Percentiles rank a stretch among this genome's conserved stretches.
Evolutionary conservation across 1,140 invertebrate species (phyloP).

Genomic region (Drosophila erecta): DNA sequence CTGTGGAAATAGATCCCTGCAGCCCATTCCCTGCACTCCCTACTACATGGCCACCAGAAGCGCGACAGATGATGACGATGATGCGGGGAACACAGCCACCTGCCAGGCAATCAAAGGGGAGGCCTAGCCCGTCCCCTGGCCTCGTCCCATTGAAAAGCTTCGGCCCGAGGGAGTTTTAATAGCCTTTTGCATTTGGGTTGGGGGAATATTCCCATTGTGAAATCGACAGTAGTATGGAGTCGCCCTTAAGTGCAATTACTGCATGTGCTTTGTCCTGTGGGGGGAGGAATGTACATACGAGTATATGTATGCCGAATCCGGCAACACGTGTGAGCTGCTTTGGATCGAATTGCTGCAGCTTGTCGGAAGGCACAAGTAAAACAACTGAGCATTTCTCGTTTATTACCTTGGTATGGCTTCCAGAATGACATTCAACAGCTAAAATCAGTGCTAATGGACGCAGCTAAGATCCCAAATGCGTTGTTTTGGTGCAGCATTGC

Average conservation of each 20-base stretch:
- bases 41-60: conserved; percentile 46
- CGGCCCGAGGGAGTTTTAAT: conserved; percentile 34
- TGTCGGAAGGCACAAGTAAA: not conserved
- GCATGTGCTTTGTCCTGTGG: conserved; percentile 2
- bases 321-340: conserved; percentile 18
- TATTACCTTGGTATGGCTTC: not conserved
- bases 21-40: conserved; percentile 6
- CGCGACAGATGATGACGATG: conserved; percentile 34
- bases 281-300: not conserved
- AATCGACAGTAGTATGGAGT: conserved; percentile 36
- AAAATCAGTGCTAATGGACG: not conserved
- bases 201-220: conserved; percentile 18
- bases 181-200: conserved; percentile 37
- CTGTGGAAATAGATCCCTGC: conserved; percentile 16
- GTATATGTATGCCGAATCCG: not conserved
- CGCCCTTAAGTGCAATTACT: conserved; percentile 16
- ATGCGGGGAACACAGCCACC: conserved; percentile 43
- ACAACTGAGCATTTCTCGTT: not conserved
- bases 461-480: not conserved
- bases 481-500: not conserved
- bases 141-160: not conserved
- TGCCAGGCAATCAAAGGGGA: conserved; percentile 45
- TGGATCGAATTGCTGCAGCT: not conserved
- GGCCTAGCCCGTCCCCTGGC: no score
- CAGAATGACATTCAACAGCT: not conserved